Base-by-base conservation (phyloP, 2,888 invertebrate species). In the Orgyia antiqua region DNA sequence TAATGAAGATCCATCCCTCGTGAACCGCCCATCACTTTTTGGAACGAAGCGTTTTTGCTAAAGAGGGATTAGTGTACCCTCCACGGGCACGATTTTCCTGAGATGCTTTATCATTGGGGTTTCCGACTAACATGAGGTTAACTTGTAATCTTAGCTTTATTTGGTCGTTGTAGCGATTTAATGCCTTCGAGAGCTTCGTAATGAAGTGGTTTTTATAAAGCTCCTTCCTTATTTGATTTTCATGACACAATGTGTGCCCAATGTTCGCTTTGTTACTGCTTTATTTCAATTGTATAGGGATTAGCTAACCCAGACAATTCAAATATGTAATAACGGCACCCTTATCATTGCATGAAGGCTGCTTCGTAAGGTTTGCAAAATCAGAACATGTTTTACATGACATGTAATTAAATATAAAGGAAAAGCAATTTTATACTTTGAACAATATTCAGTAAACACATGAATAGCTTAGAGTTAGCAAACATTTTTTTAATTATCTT, bases 131-230 rank as follows among this genome's bases (percentile, higher is more conserved):
- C 84, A 84, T 82, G 83, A 84, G 86, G 84, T 84, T 84, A 83
- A 84, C 84, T 83, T 84, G 83, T 84, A 83, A 86, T 84, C 86
- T 86, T 78, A 79, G 82, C 80, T 83, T 84, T 84, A 82, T 82
- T 82, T 76, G 76, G 71, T 61, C 78, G 68, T 71, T 79, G 73
- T 78, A 75, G 60, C 65, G 66, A 70, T 75, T 77, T 82, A 83
- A 82, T 79, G 59, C 73, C 70, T 66, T 61, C 68, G 64, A 72
- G 63, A 71, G 68, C 64, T 68, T 61, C 45, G 73, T 80, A 78
- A 82, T 79, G 72, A 83, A 77, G 66, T 60, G 61, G 64, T 75
- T 73, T 79, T 77, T 76, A 71, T 72, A 68, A 65, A 60, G 62
- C 57, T 63, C 65, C 63, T 66, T 68, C 68, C 64, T 70, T 65